These are phyloP conservation scores for Junonia oenone DNA, from an alignment of 2,888 invertebrate genomes.

Conservation along the genomic window DNA sequence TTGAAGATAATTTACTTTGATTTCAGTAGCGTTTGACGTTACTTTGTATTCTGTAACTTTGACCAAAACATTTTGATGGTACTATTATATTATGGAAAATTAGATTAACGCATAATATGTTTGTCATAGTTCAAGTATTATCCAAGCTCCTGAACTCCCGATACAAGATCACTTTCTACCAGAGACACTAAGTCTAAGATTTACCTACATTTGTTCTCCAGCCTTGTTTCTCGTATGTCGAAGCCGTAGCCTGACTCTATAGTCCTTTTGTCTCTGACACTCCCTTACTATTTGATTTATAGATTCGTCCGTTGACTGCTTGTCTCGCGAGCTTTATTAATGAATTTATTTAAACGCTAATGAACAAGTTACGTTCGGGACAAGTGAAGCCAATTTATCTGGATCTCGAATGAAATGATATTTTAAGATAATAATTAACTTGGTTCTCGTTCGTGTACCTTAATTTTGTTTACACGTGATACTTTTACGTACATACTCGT, in stretches of 20 bases:
- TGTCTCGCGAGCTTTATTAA: constrained; percentile 74
- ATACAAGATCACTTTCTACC: too few species aligned
- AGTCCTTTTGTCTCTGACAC: constrained; percentile 75
- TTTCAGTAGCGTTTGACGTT: too few species aligned
- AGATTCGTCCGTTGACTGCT: constrained; percentile 70
- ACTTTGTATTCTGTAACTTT: too few species aligned
- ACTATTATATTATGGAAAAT: too few species aligned
- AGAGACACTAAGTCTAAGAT: too few species aligned
- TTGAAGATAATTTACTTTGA: too few species aligned
- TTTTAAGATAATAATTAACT: constrained; percentile 57
- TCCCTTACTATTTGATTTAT: constrained; percentile 79
- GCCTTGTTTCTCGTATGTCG: constrained; percentile 6
- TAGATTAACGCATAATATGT: too few species aligned
- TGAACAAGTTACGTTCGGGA: constrained; percentile 73
- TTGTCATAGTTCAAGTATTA: too few species aligned
- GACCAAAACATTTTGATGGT: too few species aligned
- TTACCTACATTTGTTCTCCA: too few species aligned
- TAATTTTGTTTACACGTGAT: constrained; percentile 7
- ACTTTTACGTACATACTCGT: neutral
- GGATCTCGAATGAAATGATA: constrained; percentile 55
- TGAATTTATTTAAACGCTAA: constrained; percentile 79
- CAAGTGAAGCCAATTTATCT: constrained; percentile 75
- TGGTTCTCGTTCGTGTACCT: constrained; percentile 1
- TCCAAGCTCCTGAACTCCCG: too few species aligned
- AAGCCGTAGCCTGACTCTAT: constrained; percentile 41